These are phyloP conservation scores for Scaptomyza parva DNA, from an alignment of 2,888 invertebrate species.

Conservation along the genomic window DNA sequence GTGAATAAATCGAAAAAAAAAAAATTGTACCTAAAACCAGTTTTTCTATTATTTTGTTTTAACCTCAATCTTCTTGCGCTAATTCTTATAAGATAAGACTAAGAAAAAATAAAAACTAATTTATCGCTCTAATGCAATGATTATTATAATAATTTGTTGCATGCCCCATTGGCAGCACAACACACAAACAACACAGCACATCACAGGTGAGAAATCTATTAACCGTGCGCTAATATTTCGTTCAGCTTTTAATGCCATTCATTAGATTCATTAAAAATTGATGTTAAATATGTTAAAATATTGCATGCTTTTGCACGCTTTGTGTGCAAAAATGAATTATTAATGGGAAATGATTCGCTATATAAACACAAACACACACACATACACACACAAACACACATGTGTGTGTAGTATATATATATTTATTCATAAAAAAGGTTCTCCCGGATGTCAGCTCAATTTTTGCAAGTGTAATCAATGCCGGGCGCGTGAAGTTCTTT, in stretches of 20 bases:
- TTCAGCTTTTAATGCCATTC: conserved; percentile 63
- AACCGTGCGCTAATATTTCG: conserved; percentile 5
- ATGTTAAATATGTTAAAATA: conserved; percentile 22
- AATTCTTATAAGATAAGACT: conserved; percentile 6
- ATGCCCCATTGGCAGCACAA: conserved; percentile 70
- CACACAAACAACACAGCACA: too few species aligned
- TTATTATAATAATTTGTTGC: conserved; percentile 22
- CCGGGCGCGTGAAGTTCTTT: conserved; percentile 28
- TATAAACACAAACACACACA: not conserved
- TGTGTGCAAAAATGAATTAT: conserved; percentile 71
- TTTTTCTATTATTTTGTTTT: conserved; percentile 7
- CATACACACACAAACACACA: conserved; percentile 1
- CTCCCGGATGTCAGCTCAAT: conserved; percentile 68
- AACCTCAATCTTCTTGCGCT: not conserved
- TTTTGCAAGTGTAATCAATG: conserved; percentile 73
- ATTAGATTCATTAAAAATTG: conserved; percentile 40
- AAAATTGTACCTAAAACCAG: conserved; percentile 49
- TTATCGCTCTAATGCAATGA: conserved; percentile 62
- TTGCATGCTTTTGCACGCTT: conserved; percentile 50
- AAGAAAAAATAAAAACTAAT: conserved; percentile 37
- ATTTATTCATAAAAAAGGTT: conserved; percentile 34
- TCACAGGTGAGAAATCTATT: conserved; percentile 49
- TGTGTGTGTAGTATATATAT: conserved; percentile 7
- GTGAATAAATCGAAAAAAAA: conserved; percentile 35
- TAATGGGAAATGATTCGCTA: conserved; percentile 41